Evolutionary conservation across 2,113 vertebrate species (phyloP), one percentile per base, ranked within the genome.

Genomic region (Ornithorhynchus anatinus): DNA sequence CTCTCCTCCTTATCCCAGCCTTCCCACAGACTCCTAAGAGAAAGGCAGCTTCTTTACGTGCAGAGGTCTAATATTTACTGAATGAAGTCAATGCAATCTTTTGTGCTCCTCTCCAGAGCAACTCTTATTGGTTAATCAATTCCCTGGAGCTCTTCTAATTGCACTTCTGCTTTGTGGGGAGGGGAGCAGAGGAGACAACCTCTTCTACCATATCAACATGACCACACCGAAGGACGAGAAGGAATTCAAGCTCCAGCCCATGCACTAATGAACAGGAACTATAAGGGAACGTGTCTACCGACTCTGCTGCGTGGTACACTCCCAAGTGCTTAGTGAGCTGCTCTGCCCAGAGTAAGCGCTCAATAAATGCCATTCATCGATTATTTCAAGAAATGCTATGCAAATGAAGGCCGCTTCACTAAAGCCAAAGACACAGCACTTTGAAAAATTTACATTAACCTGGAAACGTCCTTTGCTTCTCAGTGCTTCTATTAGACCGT

Each of bases 1-100:
- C n/a, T n/a, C n/a, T n/a, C n/a, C n/a, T n/a, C n/a, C 33, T 33
- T 52, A 36, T 79, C 86, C 84, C 86, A 81, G 85, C 83, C 75
- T 72, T 75, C 81, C 75, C 67, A 86, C 67, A 81, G 29, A 20
- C 27, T 12, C 19, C 29, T 19, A 31, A 50, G 32, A 10, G 20
- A 25, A 9, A 54, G 22, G 10, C 7, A 19, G 8, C 20, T 19
- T n/a, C 29, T 14, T 23, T 51, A 10, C 31, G 19, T 51, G 35
- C 20, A 19, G 6, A 32, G 48, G 35, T 31, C n/a, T 36, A 17
- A 43, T n/a, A 19, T 54, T 16, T 51, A 35, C 43, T 29, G n/a
- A 31, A 66, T 27, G 7, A 51, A 69, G 44, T 12, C 35, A 32
- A 25, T 33, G 14, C 62, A 38, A 13, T 17, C 16, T 19, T 29